Evolutionary conservation across 2,797 vertebrate genomes (phyloP).

Genomic region (Ptychadena robeensis): DNA sequence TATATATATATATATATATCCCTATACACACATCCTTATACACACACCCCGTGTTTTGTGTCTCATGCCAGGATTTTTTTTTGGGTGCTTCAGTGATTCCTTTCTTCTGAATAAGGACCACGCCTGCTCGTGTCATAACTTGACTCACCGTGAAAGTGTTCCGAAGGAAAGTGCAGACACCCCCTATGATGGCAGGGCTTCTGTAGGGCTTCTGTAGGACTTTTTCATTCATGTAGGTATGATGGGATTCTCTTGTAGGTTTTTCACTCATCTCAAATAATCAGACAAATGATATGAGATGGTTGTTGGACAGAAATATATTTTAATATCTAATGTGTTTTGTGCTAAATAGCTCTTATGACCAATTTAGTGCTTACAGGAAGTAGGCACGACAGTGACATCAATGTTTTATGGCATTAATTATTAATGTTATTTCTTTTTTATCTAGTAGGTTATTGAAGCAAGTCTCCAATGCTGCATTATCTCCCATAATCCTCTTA

Average conservation of each 20-base stretch:
- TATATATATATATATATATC: too few species aligned
- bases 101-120: neutral
- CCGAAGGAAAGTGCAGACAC: neutral
- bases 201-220: neutral
- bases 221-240: neutral
- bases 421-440: neutral
- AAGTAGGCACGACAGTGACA: neutral
- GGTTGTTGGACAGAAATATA: neutral
- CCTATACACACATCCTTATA: too few species aligned
- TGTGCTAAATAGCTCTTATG: neutral
- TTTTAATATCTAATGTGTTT: neutral
- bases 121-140: neutral
- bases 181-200: neutral
- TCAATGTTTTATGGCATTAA: neutral
- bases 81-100: neutral
- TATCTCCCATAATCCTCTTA: slow-evolving; percentile 32
- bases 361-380: neutral
- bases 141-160: neutral
- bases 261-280: too few species aligned
- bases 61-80: neutral
- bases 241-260: too few species aligned
- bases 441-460: neutral
- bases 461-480: slow-evolving; percentile 1
- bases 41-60: too few species aligned
- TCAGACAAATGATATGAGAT: too few species aligned